phyloP scores from a whole-genome alignment of 2,888 invertebrate species.

The Pomacea canaliculata region DNA sequence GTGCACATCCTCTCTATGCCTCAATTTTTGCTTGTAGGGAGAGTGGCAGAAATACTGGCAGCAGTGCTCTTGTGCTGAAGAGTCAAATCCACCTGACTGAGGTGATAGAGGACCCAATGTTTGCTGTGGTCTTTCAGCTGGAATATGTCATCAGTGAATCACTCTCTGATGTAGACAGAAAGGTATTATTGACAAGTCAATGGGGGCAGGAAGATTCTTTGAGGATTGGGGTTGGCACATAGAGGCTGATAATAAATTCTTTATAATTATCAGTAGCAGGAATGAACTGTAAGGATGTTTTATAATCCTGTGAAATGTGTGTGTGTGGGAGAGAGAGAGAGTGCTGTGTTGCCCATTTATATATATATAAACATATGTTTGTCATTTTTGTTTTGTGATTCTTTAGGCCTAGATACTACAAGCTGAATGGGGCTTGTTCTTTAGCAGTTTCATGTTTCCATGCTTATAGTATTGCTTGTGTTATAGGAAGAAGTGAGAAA shows the following conservation, averaged over 20 bases:
- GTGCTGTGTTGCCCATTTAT: too few relatives aligned
- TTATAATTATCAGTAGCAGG: background rate
- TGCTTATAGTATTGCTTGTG: too few relatives aligned
- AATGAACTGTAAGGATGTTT: background rate
- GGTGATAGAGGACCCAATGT: conserved; percentile 64
- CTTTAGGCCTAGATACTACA: too few relatives aligned
- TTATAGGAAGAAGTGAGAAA: too few relatives aligned
- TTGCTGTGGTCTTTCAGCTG: conserved; percentile 65
- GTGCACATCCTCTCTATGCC: too few relatives aligned
- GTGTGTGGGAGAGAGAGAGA: too few relatives aligned
- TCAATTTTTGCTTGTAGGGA: too few relatives aligned
- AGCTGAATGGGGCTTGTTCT: too few relatives aligned
- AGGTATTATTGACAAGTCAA: conserved; percentile 38
- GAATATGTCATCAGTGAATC: conserved; percentile 67
- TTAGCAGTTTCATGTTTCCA: too few relatives aligned
- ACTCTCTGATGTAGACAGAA: conserved; percentile 59
- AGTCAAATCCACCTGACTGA: conserved; percentile 62
- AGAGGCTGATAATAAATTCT: background rate
- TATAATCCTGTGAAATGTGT: background rate
- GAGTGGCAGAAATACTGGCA: background rate
- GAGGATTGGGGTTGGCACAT: background rate
- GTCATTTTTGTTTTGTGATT: too few relatives aligned
- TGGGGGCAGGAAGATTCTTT: background rate
- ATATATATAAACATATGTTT: too few relatives aligned
- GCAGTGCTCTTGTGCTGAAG: conserved; percentile 51